Evolutionary conservation across 2,888 invertebrate species (phyloP).

Genomic region (Drosophila fungiperda): DNA sequence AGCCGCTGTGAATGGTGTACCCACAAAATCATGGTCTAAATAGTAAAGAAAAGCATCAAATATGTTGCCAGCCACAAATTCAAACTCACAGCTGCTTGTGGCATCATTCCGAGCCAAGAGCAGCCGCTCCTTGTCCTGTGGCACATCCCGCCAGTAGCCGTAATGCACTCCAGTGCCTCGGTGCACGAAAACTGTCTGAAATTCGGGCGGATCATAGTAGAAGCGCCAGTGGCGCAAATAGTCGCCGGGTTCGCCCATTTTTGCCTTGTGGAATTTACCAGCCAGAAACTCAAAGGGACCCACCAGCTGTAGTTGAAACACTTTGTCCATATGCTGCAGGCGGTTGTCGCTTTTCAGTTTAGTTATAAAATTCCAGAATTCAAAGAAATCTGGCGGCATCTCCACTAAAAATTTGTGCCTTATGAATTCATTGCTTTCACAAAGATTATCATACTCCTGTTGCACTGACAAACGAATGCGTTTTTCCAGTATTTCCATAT

Average conservation of each 20-base stretch:
- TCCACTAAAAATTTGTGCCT: conserved; percentile 91
- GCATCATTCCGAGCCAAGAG: conserved; percentile 91
- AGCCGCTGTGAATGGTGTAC: conserved; percentile 88
- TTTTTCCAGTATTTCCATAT: conserved; percentile 78
- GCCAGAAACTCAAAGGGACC: conserved; percentile 95
- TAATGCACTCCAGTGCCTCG: conserved; percentile 91
- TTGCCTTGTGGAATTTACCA: conserved; percentile 87
- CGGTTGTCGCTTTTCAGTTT: conserved; percentile 86
- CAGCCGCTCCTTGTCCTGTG: conserved; percentile 90
- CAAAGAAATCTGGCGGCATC: conserved; percentile 96
- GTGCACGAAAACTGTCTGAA: conserved; percentile 92
- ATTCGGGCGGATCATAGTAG: conserved; percentile 97
- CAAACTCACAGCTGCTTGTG: conserved; percentile 89
- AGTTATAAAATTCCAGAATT: conserved; percentile 92
- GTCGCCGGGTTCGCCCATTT: conserved; percentile 87
- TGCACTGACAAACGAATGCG: conserved; percentile 80
- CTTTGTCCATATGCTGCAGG: conserved; percentile 87
- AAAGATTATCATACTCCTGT: conserved; percentile 85
- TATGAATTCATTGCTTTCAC: conserved; percentile 87
- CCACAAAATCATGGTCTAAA: conserved; percentile 79
- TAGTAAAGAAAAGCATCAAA: conserved; percentile 83
- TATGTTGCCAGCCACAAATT: conserved; percentile 87
- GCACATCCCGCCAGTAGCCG: conserved; percentile 95
- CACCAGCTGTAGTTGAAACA: conserved; percentile 90
- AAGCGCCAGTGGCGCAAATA: conserved; percentile 95